Base-by-base conservation (phyloP, 2,888 invertebrate species). In the Odontocolon sp. region DNA sequence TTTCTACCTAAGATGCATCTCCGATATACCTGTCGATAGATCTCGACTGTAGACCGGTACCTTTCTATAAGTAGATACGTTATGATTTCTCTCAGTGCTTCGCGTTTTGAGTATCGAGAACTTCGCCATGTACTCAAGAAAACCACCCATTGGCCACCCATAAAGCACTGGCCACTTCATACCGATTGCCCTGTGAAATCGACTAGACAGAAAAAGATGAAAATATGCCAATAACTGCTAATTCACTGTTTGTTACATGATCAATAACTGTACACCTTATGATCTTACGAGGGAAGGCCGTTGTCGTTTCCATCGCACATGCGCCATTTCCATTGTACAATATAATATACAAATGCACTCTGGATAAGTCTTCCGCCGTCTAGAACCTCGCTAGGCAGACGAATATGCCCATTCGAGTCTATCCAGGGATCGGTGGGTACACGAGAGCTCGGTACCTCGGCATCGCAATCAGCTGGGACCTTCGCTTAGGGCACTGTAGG, bases 381-480 rank as follows among this genome's bases (percentile, higher is more conserved):
- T 9, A n/a, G 8, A 16, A 31, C 9, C 14, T n/a, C 23, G n/a
- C 31, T 31, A 23, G 4, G 16, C n/a, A 33, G 23, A 38, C 38
- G 64, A 64, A 47, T 36, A 50, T 31, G 26, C 31, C 18, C 31
- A 45, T 21, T 47, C 63, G 36, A 63, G 47, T 63, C 47, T 36
- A 23, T 63, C 63, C 33, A 14, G 14, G 14, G 50, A 33, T 63
- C 63, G 50, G 23, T 23, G 23, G 33, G 31, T 50, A 33, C 45
- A 28, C 16, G 14, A 2, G 33, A 63, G 63, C 33, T 21, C 33
- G 74, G 63, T 73, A 57, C 68, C 33, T 66, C 47, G 63, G 63
- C 50, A 36, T 64, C 81, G 84, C 83, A 86, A 87, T 87, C 85
- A 86, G 81, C 68, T 66, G 57, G 67, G 47, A 38, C 23, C 71